These are phyloP conservation scores for Adrianichthys oophorus DNA, from an alignment of 2,797 vertebrate genomes.

Conservation along the genomic window DNA sequence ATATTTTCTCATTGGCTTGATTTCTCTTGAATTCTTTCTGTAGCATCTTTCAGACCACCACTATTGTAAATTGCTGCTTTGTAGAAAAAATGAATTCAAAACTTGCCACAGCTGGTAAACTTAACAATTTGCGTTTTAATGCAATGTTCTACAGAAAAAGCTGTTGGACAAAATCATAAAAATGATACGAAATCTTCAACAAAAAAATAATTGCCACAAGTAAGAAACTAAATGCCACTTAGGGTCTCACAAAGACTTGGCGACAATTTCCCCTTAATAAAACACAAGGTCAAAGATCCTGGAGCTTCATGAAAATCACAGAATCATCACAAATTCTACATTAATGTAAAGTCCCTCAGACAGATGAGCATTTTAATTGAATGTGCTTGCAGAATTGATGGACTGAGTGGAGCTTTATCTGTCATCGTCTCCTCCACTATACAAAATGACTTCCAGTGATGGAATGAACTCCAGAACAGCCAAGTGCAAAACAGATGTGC, in stretches of 20 bases:
- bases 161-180: no score
- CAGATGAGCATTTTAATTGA: slow-evolving; percentile 60
- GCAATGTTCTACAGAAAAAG: no score
- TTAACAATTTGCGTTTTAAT: no score
- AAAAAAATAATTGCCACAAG: no score
- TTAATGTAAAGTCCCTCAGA: slow-evolving; percentile 47
- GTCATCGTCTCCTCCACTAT: slow-evolving; percentile 35
- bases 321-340: slow-evolving; percentile 40
- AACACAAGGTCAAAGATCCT: slow-evolving; percentile 31
- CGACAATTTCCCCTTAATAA: slow-evolving; percentile 30
- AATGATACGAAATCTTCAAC: no score
- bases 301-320: slow-evolving; percentile 52
- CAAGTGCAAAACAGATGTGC: slow-evolving; percentile 41
- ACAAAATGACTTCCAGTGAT: slow-evolving; percentile 33
- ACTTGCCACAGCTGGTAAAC: no score
- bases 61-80: no score
- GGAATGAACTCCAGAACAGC: slow-evolving; percentile 24
- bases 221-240: no score
- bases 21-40: no score
- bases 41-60: no score
- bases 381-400: slow-evolving; percentile 50
- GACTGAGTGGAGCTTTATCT: slow-evolving; percentile 40
- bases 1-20: no score
- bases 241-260: neutral
- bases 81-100: no score